These are phyloP conservation scores for Urechis unicinctus DNA, from an alignment of 2,888 invertebrate species.

Conservation along the genomic window DNA sequence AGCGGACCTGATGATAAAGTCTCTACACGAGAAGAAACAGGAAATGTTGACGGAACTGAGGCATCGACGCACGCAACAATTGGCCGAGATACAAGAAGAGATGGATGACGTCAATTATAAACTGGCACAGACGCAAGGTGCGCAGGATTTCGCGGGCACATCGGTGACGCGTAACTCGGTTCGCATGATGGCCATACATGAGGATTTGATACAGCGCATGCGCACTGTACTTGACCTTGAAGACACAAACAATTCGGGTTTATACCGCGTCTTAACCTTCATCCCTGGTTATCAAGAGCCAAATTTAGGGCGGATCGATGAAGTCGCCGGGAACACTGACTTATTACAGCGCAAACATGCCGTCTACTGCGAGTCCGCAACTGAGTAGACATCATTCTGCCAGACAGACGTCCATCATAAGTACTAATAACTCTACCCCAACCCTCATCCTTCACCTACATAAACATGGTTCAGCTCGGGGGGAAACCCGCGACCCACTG, in stretches of 20 bases:
- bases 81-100: conserved; percentile 14
- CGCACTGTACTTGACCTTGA: conserved; percentile 20
- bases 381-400: not conserved
- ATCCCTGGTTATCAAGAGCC: conserved; percentile 14
- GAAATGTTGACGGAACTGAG: conserved; percentile 17
- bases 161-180: conserved; percentile 9
- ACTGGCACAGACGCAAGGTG: conserved; percentile 12
- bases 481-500: conserved; percentile 22
- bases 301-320: conserved; percentile 17
- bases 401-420: not conserved
- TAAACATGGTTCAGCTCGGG: not conserved
- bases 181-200: conserved; percentile 19
- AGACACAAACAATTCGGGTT: conserved; percentile 11
- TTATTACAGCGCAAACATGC: not conserved
- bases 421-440: not conserved
- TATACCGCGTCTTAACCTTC: conserved; percentile 11
- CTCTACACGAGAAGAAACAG: conserved; percentile 12
- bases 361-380: not conserved
- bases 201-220: conserved; percentile 23
- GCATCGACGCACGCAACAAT: conserved; percentile 14
- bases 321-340: conserved; percentile 1
- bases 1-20: conserved; percentile 12
- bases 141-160: conserved; percentile 15
- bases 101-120: conserved; percentile 13
- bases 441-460: not conserved